Evolutionary conservation across 1,140 invertebrate species (phyloP).

Genomic region (Paramacrobiotus metropolitanus): DNA sequence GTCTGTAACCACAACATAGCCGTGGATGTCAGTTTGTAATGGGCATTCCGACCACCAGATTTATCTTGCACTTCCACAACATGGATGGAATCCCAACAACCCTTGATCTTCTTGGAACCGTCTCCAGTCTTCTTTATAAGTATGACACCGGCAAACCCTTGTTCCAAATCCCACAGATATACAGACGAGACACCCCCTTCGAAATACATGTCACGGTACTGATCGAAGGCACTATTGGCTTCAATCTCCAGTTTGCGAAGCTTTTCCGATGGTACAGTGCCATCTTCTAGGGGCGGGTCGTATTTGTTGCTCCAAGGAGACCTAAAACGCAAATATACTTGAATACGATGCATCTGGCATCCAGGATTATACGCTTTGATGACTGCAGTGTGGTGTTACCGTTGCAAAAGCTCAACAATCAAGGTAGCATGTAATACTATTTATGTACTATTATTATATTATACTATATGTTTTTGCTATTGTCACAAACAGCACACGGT

Average conservation of each 20-base stretch:
- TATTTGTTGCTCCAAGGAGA: constrained; percentile 99
- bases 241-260: constrained; percentile 87
- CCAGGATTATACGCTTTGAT: too few relatives aligned
- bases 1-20: constrained; percentile 99
- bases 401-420: too few relatives aligned
- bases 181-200: constrained; percentile 97
- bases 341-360: too few relatives aligned
- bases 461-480: constrained; percentile 6
- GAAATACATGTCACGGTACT: constrained; percentile 96
- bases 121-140: constrained; percentile 96
- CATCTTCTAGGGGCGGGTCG: constrained; percentile 89
- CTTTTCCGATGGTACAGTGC: constrained; percentile 86
- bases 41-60: constrained; percentile 67
- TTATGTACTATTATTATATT: constrained; percentile 5
- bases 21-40: constrained; percentile 96
- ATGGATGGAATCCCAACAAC: constrained; percentile 98
- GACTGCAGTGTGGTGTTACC: too few relatives aligned
- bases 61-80: constrained; percentile 96
- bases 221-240: constrained; percentile 92
- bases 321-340: constrained; percentile 31
- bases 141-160: constrained; percentile 95
- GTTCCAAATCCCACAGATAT: constrained; percentile 96
- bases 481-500: constrained; percentile 4
- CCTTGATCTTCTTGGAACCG: constrained; percentile 87
- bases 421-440: too few relatives aligned